Percentiles rank a stretch among this genome's conserved stretches.
Evolutionary conservation across 2,888 invertebrate genomes (phyloP).

Genomic region (Aproaerema taeniolella): DNA sequence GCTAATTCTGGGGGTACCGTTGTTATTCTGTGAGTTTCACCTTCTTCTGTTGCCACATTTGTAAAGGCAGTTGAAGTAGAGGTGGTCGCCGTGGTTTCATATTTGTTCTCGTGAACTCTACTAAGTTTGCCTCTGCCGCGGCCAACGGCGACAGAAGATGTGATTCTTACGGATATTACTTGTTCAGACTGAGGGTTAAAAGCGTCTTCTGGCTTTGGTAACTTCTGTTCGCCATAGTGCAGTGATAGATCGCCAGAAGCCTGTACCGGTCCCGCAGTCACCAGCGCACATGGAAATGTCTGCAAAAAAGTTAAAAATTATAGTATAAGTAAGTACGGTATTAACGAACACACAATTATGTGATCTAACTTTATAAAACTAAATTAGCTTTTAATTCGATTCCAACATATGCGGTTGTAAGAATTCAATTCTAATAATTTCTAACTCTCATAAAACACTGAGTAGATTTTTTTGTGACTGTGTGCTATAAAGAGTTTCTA

Average conservation of each 20-base stretch:
- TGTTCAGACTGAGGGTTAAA: constrained; percentile 48
- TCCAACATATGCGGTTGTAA: no score
- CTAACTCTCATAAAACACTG: no score
- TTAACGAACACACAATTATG: no score
- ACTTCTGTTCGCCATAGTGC: no score
- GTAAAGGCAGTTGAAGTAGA: constrained; percentile 25
- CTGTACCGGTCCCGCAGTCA: constrained; percentile 41
- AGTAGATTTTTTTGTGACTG: no score
- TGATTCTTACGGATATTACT: constrained; percentile 76
- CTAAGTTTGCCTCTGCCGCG: constrained; percentile 50
- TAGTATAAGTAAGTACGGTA: no score
- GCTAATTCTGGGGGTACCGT: constrained; percentile 55
- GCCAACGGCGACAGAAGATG: constrained; percentile 78
- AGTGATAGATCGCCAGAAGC: no score
- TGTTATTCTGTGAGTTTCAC: constrained; percentile 16
- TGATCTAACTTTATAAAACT: no score
- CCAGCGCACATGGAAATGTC: constrained; percentile 49
- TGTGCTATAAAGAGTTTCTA: no score
- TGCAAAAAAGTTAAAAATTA: no score
- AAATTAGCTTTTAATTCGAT: no score
- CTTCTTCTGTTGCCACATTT: not conserved
- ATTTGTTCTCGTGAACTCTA: constrained; percentile 17
- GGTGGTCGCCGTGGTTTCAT: constrained; percentile 17
- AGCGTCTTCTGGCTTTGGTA: constrained; percentile 35
- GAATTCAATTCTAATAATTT: no score